Evolutionary conservation across 2,888 invertebrate genomes (phyloP).

Genomic region (Ochropleura leucogaster): DNA sequence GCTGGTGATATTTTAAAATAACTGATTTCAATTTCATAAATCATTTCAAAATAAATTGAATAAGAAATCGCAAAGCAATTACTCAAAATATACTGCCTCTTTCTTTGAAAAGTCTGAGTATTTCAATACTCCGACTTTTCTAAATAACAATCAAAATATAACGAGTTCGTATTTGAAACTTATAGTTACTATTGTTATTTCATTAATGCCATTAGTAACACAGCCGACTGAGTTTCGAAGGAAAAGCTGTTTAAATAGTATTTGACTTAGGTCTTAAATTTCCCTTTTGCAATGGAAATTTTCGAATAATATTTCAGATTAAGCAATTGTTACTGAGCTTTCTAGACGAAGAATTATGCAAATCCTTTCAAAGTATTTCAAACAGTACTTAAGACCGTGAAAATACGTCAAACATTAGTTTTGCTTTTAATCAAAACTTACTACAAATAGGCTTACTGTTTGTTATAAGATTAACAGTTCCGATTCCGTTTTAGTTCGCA

Average conservation of each 20-base stretch:
- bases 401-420: conserved; percentile 26
- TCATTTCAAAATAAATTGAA: background rate
- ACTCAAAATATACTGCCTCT: background rate
- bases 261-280: conserved; percentile 10
- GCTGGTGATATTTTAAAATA: background rate
- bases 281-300: conserved; percentile 26
- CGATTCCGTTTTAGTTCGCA: conserved; percentile 14
- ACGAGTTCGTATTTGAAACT: conserved; percentile 20
- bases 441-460: background rate
- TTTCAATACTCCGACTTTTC: conserved; percentile 4
- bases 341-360: conserved; percentile 17
- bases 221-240: conserved; percentile 33
- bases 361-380: conserved; percentile 15
- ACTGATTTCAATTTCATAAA: background rate
- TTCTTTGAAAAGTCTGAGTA: background rate
- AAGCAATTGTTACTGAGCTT: conserved; percentile 11
- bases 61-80: conserved; percentile 2
- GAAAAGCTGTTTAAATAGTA: conserved; percentile 25
- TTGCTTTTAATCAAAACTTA: conserved; percentile 26
- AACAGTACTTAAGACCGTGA: background rate
- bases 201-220: conserved; percentile 15
- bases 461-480: conserved; percentile 5
- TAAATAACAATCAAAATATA: conserved; percentile 16
- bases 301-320: conserved; percentile 24
- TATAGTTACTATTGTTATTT: conserved; percentile 33